phyloP scores from a whole-genome alignment of 1,140 invertebrate species.

The Pseudomyrmex gracilis region DNA sequence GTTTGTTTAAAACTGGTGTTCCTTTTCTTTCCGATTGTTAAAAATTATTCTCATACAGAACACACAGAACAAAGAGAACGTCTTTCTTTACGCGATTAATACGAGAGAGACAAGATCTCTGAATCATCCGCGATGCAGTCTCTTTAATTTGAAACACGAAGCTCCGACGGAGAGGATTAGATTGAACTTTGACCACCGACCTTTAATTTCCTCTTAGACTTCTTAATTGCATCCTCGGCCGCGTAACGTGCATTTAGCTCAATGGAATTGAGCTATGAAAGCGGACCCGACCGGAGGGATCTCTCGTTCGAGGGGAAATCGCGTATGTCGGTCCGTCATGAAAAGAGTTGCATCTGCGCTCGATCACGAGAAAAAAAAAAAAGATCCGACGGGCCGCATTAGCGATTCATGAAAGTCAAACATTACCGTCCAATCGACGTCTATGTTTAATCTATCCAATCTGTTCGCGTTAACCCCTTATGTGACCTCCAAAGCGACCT shows the following conservation, averaged over 20 bases:
- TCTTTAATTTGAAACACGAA: constrained; percentile 67
- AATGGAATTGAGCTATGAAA: constrained; percentile 44
- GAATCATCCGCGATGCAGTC: constrained; percentile 38
- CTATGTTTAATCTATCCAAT: constrained; percentile 52
- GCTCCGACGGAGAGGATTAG: constrained; percentile 32
- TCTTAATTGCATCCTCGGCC: constrained; percentile 70
- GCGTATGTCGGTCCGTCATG: constrained; percentile 62
- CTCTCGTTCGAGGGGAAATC: constrained; percentile 66
- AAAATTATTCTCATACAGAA: neutral
- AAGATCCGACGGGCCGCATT: constrained; percentile 15
- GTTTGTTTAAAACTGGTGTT: neutral
- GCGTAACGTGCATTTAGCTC: constrained; percentile 65
- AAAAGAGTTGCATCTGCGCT: constrained; percentile 67
- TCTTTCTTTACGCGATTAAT: constrained; percentile 23
- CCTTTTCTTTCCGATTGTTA: neutral
- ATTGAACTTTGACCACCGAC: constrained; percentile 72
- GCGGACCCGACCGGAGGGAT: constrained; percentile 2
- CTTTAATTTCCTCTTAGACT: constrained; percentile 72
- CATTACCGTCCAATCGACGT: constrained; percentile 27
- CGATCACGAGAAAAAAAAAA: constrained; percentile 51
- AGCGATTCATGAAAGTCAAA: constrained; percentile 61
- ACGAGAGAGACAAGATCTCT: constrained; percentile 27
- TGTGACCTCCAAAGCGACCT: neutral
- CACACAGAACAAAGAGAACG: neutral
- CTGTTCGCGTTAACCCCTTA: constrained; percentile 46